These are phyloP conservation scores for Arrhamphus sclerolepis DNA, from an alignment of 2,797 vertebrate species.

Conservation along the genomic window DNA sequence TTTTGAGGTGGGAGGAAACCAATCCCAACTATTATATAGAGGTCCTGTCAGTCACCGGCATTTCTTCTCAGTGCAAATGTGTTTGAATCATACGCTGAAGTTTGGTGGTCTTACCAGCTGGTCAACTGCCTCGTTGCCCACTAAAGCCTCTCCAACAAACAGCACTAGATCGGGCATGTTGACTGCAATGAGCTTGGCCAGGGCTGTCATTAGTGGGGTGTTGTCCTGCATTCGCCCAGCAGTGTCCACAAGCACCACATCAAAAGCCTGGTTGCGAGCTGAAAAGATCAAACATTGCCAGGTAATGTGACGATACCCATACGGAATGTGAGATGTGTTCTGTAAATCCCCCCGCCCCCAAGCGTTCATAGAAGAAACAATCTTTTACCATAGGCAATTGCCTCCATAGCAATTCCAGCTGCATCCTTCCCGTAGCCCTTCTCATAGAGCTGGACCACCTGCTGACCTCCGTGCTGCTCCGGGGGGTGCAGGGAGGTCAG, in stretches of 20 bases:
- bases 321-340: no score
- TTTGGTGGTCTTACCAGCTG: conserved; percentile 87
- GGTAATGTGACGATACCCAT: background rate
- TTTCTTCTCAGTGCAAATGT: background rate
- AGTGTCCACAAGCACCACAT: conserved; percentile 98
- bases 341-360: background rate
- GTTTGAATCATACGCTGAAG: background rate
- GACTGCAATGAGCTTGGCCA: conserved; percentile 97
- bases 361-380: no score
- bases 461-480: conserved; percentile 84
- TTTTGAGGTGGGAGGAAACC: no score
- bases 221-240: conserved; percentile 99
- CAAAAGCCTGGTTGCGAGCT: conserved; percentile 95
- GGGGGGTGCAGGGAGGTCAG: conserved; percentile 92
- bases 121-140: conserved; percentile 97
- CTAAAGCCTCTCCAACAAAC: conserved; percentile 97
- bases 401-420: conserved; percentile 97
- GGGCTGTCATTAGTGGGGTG: conserved; percentile 92
- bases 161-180: conserved; percentile 96
- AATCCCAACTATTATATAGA: no score
- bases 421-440: conserved; percentile 98
- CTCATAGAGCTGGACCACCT: conserved; percentile 94
- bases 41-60: background rate
- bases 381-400: conserved; percentile 89
- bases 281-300: background rate